Evolutionary conservation across 2,888 invertebrate species (phyloP), one percentile per base, ranked within the genome.

Genomic region (Syrista parreyssii): DNA sequence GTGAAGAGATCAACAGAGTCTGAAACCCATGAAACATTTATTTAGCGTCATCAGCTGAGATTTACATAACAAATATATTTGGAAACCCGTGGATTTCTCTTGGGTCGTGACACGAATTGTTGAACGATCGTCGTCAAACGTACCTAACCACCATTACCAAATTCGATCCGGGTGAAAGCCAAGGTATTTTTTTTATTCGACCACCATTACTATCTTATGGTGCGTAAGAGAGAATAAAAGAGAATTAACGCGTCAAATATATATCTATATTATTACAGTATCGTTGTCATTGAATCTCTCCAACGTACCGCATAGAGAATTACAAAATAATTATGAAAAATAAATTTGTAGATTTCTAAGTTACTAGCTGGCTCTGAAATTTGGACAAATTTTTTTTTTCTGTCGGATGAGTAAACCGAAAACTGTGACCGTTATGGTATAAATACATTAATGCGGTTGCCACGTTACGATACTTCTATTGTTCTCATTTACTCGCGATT

Each of bases 1-100:
- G 9, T 6, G 55, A 55, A 55, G 23, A 23, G 55, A 55, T 55
- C 23, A 23, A 2, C 9, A 9, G 23, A 15, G 23, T 23, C 55
- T 55, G 23, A 23, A 55, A 55, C 55, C 40, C 68, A 75, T 79
- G 77, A 72, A 75, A 73, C 68, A 79, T 79, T 75, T 73, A 75
- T 75, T 71, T 74, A 30, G 74, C 74, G 32, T 74, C 74, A 78
- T 76, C 74, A 34, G 9, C 55, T 3, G 36, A 35, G 68, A 76
- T 78, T 78, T 74, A 68, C 76, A 79, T 74, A 79, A 78, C 31
- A 78, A 72, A 76, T 78, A 75, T 74, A 36, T 78, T 76, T 78
- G 75, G 76, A 80, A 76, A 80, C 11, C 68, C 55, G 15, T 30
- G 31, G 73, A 73, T 78, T 76, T 72, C 71, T 68, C 55, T 31